phyloP scores from a whole-genome alignment of 2,888 invertebrate species.

The Artemia sp. region DNA sequence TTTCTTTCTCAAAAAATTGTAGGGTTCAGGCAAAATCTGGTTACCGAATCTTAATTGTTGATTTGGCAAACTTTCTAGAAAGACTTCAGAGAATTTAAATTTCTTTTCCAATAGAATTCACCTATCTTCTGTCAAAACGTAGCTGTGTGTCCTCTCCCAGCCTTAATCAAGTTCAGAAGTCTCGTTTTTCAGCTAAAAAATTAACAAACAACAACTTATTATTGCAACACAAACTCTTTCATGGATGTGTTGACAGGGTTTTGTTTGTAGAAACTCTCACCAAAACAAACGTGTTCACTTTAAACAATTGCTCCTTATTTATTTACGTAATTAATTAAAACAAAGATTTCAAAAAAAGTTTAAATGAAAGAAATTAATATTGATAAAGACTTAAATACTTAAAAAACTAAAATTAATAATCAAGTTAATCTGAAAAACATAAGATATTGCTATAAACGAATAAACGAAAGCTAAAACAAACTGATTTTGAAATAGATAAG shows the following conservation, averaged over 20 bases:
- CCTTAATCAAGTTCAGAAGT: slow-evolving; percentile 18
- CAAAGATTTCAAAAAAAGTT: background rate
- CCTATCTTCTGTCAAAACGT: too few relatives aligned
- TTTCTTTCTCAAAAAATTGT: too few relatives aligned
- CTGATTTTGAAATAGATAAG: too few relatives aligned
- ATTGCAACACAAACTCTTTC: background rate
- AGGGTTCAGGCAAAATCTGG: too few relatives aligned
- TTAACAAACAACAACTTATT: background rate
- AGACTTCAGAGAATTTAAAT: too few relatives aligned
- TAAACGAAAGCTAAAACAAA: too few relatives aligned
- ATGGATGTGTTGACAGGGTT: background rate
- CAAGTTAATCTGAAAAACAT: too few relatives aligned
- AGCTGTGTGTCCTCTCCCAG: background rate
- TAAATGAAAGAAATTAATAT: slow-evolving; percentile 5
- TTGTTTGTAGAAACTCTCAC: background rate
- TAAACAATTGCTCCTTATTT: slow-evolving; percentile 1
- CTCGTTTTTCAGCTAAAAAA: background rate
- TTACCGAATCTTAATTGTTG: too few relatives aligned
- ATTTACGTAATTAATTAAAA: background rate
- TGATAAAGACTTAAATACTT: background rate
- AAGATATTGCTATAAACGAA: too few relatives aligned
- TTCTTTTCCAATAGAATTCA: too few relatives aligned
- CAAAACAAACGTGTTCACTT: background rate
- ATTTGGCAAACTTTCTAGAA: too few relatives aligned
- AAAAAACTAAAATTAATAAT: background rate